These are phyloP conservation scores for Meloidogyne exigua DNA, from an alignment of 1,140 invertebrate species.

Conservation along the genomic window DNA sequence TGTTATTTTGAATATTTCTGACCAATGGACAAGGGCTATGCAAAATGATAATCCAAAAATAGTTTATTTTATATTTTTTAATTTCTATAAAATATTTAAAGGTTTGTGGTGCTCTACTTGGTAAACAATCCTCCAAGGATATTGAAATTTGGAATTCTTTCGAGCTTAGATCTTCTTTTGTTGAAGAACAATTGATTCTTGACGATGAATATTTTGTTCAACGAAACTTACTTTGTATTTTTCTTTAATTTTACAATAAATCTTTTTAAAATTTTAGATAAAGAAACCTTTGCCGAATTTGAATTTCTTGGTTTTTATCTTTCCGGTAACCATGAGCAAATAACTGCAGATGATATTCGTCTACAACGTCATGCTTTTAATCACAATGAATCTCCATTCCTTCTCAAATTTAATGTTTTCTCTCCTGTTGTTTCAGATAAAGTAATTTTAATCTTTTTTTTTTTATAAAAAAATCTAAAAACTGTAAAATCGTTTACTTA, in stretches of 20 bases:
- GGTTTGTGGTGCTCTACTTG: slow-evolving; percentile 45
- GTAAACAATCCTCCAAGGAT: slow-evolving; percentile 39
- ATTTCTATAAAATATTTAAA: slow-evolving; percentile 16
- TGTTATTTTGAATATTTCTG: slow-evolving; percentile 38
- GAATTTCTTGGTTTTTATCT: slow-evolving; percentile 49
- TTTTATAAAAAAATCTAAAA: background rate
- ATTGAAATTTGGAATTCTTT: slow-evolving; percentile 49
- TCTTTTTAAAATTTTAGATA: slow-evolving; percentile 33
- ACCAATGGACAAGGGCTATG: slow-evolving; percentile 47
- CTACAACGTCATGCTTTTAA: slow-evolving; percentile 35
- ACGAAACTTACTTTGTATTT: slow-evolving; percentile 38
- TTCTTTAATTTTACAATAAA: background rate
- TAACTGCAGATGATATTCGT: slow-evolving; percentile 21
- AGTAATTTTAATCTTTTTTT: slow-evolving; percentile 23
- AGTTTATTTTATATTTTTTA: slow-evolving; percentile 16
- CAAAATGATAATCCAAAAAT: slow-evolving; percentile 39
- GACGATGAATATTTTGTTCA: slow-evolving; percentile 50
- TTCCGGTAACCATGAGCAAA: slow-evolving; percentile 32
- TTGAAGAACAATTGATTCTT: slow-evolving; percentile 23
- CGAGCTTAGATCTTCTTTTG: slow-evolving; percentile 22
- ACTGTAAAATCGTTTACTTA: background rate
- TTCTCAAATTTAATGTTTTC: slow-evolving; percentile 43
- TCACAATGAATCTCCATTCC: slow-evolving; percentile 34
- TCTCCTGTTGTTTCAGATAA: slow-evolving; percentile 35
- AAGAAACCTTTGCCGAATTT: slow-evolving; percentile 47